A percentile compares a stretch with the other conserved stretches of the same genome.
Conservation (phyloP, 2,888 invertebrate genomes). For the Parnassius mnemosyne region DNA sequence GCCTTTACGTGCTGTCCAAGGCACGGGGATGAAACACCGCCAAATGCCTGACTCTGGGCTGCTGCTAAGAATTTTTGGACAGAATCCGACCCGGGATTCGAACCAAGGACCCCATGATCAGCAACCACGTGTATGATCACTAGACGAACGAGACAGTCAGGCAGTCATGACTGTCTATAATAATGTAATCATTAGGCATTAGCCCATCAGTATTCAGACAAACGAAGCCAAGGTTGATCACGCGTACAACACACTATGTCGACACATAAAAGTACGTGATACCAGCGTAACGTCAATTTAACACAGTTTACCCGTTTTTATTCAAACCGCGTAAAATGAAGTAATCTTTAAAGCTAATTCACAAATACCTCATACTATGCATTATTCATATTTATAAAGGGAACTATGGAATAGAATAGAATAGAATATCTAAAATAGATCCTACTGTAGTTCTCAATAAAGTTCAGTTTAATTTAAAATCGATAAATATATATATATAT, state of each 20-base stretch:
- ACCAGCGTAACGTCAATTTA: constrained; percentile 28
- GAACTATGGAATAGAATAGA: too few species aligned
- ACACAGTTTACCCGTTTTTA: constrained; percentile 25
- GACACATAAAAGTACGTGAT: constrained; percentile 30
- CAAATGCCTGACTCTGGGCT: too few species aligned
- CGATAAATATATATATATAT: too few species aligned
- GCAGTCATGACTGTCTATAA: too few species aligned
- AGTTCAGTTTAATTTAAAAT: neutral
- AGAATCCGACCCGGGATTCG: too few species aligned
- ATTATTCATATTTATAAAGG: neutral
- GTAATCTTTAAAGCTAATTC: constrained; percentile 22
- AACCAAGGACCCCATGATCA: too few species aligned
- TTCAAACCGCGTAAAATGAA: constrained; percentile 25
- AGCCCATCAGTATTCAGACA: constrained; percentile 22
- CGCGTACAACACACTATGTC: constrained; percentile 30
- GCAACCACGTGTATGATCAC: too few species aligned
- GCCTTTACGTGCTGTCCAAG: too few species aligned
- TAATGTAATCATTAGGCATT: constrained; percentile 4
- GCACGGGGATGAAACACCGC: too few species aligned
- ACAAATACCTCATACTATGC: constrained; percentile 6
- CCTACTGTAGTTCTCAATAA: neutral
- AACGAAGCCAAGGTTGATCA: constrained; percentile 39
- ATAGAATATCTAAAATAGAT: too few species aligned
- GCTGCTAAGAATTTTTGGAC: too few species aligned
- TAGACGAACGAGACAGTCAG: too few species aligned